Percentiles rank a stretch among this genome's conserved stretches.
Conservation (phyloP, 2,797 vertebrate species). For the Salmo trutta region DNA sequence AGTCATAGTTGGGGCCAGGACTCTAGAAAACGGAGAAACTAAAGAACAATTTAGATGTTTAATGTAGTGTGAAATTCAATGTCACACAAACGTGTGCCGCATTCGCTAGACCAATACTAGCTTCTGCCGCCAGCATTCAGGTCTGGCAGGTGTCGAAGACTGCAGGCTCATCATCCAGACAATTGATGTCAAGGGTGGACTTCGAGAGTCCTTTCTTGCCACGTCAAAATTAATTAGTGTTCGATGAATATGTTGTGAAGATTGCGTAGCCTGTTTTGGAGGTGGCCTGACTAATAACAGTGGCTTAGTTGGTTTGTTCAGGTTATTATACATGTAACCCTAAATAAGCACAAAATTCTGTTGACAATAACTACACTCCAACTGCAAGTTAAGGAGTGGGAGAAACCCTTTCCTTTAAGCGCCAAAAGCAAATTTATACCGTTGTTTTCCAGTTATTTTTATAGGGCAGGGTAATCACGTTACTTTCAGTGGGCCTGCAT, state of each 20-base stretch:
- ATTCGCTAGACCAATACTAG: constrained; percentile 26
- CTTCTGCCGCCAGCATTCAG: neutral
- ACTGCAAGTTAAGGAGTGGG: too few relatives aligned
- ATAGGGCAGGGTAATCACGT: neutral
- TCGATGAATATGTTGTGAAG: neutral
- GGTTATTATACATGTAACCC: neutral
- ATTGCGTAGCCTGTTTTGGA: neutral
- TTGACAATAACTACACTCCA: too few relatives aligned
- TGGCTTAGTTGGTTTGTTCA: neutral
- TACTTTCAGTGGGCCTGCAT: too few relatives aligned
- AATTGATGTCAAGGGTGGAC: constrained; percentile 20
- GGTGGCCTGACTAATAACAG: neutral
- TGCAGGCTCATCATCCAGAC: constrained; percentile 22
- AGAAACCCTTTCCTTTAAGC: too few relatives aligned
- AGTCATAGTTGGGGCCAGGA: too few relatives aligned
- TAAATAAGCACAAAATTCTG: neutral
- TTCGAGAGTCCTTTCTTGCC: neutral
- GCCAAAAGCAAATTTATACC: too few relatives aligned
- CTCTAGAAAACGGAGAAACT: constrained; percentile 25
- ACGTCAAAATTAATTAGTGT: constrained; percentile 5
- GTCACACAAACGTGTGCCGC: constrained; percentile 39
- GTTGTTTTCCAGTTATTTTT: neutral
- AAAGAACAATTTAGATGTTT: constrained; percentile 35
- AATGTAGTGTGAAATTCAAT: constrained; percentile 66
- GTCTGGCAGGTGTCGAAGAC: constrained; percentile 3